These are phyloP conservation scores for Laterallus jamaicensis DNA, from an alignment of 2,113 vertebrate species.

Conservation along the genomic window DNA sequence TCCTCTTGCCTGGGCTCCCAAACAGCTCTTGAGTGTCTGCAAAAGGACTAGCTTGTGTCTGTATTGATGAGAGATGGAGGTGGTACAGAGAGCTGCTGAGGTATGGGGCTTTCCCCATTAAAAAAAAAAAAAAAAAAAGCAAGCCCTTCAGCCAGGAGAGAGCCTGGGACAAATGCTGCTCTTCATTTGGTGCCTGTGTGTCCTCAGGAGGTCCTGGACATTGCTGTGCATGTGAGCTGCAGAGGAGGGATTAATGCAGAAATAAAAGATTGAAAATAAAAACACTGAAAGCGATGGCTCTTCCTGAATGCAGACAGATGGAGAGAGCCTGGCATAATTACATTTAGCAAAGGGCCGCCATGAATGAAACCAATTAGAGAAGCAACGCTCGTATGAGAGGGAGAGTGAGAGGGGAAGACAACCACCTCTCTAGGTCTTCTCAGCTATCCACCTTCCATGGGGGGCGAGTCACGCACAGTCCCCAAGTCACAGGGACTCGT, in stretches of 20 bases:
- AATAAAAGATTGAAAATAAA: slow-evolving; percentile 59
- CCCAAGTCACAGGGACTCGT: background rate
- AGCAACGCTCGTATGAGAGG: background rate
- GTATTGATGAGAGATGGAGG: background rate
- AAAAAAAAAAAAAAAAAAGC: background rate
- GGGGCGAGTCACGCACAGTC: background rate
- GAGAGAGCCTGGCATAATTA: slow-evolving; percentile 83
- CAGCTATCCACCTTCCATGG: background rate
- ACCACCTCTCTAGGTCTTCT: background rate
- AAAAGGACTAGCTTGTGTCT: background rate
- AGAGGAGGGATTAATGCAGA: slow-evolving; percentile 26
- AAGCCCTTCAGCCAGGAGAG: background rate
- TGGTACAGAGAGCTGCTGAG: background rate
- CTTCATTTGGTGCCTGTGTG: background rate
- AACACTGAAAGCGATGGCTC: slow-evolving; percentile 35
- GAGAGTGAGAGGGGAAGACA: background rate
- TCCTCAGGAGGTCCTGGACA: slow-evolving; percentile 30
- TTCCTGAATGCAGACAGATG: slow-evolving; percentile 80
- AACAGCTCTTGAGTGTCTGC: background rate
- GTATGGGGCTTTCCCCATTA: background rate
- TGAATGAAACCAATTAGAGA: slow-evolving; percentile 67
- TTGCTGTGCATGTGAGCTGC: slow-evolving; percentile 10
- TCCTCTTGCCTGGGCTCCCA: background rate
- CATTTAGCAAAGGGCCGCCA: slow-evolving; percentile 74
- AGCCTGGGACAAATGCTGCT: background rate